Conservation (phyloP, 2,113 vertebrate species). For the Notechis scutatus region DNA sequence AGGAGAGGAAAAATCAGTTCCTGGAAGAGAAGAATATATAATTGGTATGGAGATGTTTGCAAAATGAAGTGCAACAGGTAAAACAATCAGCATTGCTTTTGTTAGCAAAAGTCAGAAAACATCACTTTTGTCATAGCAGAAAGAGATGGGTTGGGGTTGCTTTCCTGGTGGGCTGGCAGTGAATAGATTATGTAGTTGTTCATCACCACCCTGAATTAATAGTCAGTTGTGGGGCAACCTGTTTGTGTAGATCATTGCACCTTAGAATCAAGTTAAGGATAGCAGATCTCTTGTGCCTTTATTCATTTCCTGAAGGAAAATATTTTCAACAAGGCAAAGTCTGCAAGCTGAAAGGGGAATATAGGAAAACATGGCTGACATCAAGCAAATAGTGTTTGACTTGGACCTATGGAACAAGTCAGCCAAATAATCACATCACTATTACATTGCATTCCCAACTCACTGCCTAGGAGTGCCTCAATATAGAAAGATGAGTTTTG, state of each 20-base stretch:
- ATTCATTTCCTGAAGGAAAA: neutral
- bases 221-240: neutral
- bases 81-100: neutral
- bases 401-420: neutral
- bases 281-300: neutral
- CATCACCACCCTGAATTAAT: neutral
- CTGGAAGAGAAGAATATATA: neutral
- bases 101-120: neutral
- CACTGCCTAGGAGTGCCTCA: neutral
- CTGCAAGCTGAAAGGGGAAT: neutral
- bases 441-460: neutral
- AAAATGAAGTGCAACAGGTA: neutral
- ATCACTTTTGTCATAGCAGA: neutral
- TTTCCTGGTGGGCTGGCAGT: neutral
- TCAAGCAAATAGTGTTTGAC: neutral
- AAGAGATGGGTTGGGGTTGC: neutral
- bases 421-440: neutral
- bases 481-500: neutral
- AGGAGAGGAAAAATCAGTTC: too few species aligned
- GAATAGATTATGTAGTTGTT: neutral
- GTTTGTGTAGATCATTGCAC: neutral
- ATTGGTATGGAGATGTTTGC: neutral
- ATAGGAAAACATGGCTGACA: neutral
- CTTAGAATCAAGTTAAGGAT: neutral
- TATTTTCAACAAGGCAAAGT: neutral